Evolutionary conservation across 1,140 invertebrate species (phyloP).

Genomic region (Penaeus vannamei): DNA sequence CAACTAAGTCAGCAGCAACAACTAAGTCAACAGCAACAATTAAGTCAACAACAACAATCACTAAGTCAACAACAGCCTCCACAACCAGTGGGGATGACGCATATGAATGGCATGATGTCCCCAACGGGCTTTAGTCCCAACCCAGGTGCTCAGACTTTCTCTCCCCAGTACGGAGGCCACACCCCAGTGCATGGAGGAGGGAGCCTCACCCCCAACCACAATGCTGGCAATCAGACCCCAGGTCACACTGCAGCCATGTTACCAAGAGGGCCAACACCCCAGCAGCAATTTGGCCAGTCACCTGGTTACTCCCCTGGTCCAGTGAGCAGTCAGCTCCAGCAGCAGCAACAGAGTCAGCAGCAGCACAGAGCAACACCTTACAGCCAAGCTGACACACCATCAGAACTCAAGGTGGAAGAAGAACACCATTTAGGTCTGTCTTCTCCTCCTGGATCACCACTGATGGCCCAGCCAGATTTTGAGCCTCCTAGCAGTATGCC

Average conservation of each 20-base stretch:
- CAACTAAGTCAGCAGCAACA: slow-evolving; percentile 57
- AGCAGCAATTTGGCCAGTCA: slow-evolving; percentile 80
- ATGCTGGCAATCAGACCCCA: slow-evolving; percentile 35
- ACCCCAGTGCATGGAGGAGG: slow-evolving; percentile 65
- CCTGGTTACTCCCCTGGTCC: slow-evolving; percentile 65
- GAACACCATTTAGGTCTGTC: slow-evolving; percentile 63
- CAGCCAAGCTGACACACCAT: slow-evolving; percentile 75
- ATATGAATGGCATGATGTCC: slow-evolving; percentile 68
- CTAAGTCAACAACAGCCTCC: slow-evolving; percentile 46
- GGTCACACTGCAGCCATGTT: slow-evolving; percentile 73
- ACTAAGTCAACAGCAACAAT: slow-evolving; percentile 68
- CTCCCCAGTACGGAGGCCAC: slow-evolving; percentile 64
- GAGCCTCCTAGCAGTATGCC: slow-evolving; percentile 80
- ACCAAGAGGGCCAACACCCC: slow-evolving; percentile 71
- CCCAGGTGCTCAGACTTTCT: slow-evolving; percentile 65
- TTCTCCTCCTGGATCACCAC: slow-evolving; percentile 64
- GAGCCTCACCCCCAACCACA: slow-evolving; percentile 69
- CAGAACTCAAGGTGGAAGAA: slow-evolving; percentile 71
- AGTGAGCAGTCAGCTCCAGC: slow-evolving; percentile 31
- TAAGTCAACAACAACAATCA: slow-evolving; percentile 33
- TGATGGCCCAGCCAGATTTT: slow-evolving; percentile 82
- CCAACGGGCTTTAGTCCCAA: slow-evolving; percentile 64
- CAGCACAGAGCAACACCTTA: slow-evolving; percentile 20
- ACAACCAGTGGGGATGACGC: slow-evolving; percentile 58
- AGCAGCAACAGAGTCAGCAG: slow-evolving; percentile 48